Evolutionary conservation across 2,113 vertebrate genomes (phyloP).

Genomic region (Mohoua ochrocephala): DNA sequence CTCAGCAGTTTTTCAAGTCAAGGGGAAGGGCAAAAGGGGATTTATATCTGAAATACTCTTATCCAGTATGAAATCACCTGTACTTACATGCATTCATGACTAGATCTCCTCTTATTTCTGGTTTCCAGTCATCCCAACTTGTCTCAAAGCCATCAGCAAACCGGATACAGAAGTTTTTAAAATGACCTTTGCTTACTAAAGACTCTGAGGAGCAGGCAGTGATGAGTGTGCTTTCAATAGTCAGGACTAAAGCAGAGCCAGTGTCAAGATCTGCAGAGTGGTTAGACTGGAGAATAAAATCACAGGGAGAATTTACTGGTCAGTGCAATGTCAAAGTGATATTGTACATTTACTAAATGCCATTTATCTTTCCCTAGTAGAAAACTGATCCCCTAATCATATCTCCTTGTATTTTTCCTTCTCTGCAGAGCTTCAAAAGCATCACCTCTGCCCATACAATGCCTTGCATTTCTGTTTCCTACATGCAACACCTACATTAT

Average conservation of each 20-base stretch:
- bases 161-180: constrained; percentile 98
- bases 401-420: neutral
- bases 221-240: constrained; percentile 97
- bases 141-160: constrained; percentile 98
- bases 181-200: constrained; percentile 97
- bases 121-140: constrained; percentile 98
- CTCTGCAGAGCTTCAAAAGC: neutral
- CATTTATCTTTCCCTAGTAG: neutral
- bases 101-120: constrained; percentile 87
- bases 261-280: constrained; percentile 91
- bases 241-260: constrained; percentile 94
- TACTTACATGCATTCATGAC: constrained; percentile 98
- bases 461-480: neutral
- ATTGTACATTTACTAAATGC: neutral
- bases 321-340: neutral
- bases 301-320: neutral
- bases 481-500: neutral
- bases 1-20: neutral
- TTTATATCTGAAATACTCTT: neutral
- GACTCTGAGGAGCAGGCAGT: constrained; percentile 98
- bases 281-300: constrained; percentile 77
- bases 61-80: neutral
- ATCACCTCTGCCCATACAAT: neutral
- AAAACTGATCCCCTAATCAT: neutral
- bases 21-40: neutral